phyloP scores from a whole-genome alignment of 1,140 invertebrate genomes.

The Tigriopus japonicus region DNA sequence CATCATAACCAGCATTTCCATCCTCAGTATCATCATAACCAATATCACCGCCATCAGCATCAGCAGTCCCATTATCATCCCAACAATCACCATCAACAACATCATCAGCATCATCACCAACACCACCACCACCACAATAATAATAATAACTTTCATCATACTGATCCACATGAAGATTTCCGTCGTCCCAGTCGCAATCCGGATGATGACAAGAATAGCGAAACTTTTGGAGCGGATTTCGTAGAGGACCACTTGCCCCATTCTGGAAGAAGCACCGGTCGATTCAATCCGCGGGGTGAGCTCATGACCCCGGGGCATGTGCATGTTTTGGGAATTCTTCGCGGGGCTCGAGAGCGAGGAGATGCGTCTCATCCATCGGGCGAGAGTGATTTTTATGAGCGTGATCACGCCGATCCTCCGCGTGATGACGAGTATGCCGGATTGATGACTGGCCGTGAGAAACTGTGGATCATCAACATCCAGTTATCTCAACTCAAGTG shows the following conservation, averaged over 20 bases:
- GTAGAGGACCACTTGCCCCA: neutral
- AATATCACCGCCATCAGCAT: neutral
- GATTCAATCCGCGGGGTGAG: neutral
- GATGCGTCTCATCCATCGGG: too few relatives aligned
- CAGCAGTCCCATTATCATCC: neutral
- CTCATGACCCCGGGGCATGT: conserved; percentile 7
- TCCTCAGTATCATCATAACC: neutral
- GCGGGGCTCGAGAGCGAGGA: neutral
- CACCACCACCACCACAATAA: neutral
- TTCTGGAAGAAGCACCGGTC: neutral
- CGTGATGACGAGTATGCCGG: conserved; percentile 27
- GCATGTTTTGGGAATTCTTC: neutral
- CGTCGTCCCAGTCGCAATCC: neutral
- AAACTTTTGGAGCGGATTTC: conserved; percentile 5
- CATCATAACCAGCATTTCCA: neutral
- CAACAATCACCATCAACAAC: neutral
- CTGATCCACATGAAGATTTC: neutral
- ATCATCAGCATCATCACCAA: neutral
- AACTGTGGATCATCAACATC: conserved; percentile 32
- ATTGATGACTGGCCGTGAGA: conserved; percentile 31
- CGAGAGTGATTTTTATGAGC: neutral
- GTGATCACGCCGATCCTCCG: neutral
- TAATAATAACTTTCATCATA: neutral
- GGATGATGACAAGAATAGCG: conserved; percentile 3
- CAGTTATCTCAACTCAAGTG: conserved; percentile 29